A percentile compares a stretch with the other conserved stretches of the same genome.
Conservation (phyloP, 2,888 invertebrate species). For the Hymenopus coronatus region DNA sequence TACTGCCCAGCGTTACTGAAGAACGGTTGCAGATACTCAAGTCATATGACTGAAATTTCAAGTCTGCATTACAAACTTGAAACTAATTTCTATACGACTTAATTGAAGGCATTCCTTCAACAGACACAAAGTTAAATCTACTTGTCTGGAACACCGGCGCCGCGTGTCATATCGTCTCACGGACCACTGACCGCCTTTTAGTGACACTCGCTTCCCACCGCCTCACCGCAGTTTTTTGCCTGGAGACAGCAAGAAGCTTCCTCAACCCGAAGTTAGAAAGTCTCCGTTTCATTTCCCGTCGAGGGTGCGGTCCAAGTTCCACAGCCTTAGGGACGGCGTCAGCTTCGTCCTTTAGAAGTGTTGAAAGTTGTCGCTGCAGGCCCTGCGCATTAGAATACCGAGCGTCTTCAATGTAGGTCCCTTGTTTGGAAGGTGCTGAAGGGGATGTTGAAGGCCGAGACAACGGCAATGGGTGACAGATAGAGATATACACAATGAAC, state of each 20-base stretch:
- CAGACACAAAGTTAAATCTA: too few relatives aligned
- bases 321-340: not conserved
- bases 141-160: too few relatives aligned
- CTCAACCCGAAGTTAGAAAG: not conserved
- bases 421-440: not conserved
- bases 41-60: too few relatives aligned
- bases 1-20: too few relatives aligned
- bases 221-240: not conserved
- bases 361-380: not conserved
- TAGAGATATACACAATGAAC: too few relatives aligned
- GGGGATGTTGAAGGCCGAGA: too few relatives aligned
- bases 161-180: not conserved
- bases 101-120: too few relatives aligned
- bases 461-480: too few relatives aligned
- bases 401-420: not conserved
- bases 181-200: not conserved
- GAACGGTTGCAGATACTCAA: too few relatives aligned
- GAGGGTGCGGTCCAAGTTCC: not conserved
- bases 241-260: not conserved
- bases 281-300: not conserved
- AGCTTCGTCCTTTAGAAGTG: not conserved
- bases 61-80: too few relatives aligned
- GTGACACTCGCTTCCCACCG: not conserved
- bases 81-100: too few relatives aligned
- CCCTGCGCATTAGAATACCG: too few relatives aligned